phyloP scores from a whole-genome alignment of 1,140 invertebrate species.

The Campoletis sonorensis region DNA sequence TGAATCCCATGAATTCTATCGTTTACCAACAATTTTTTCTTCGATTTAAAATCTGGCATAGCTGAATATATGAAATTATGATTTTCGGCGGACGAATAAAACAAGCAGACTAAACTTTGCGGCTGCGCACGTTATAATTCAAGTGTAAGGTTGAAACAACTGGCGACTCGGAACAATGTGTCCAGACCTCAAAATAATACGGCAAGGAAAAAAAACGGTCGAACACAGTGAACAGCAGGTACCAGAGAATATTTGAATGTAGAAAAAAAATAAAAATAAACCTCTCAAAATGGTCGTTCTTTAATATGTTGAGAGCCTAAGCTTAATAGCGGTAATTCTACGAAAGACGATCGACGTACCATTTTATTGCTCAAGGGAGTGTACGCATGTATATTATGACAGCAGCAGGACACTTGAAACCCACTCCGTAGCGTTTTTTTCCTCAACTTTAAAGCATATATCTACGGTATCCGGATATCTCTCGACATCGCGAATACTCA shows the following conservation, averaged over 20 bases:
- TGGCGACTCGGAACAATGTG: no score
- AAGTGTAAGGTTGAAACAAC: no score
- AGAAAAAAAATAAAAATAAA: background rate
- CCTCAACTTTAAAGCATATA: background rate
- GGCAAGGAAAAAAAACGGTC: no score
- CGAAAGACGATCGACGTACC: background rate
- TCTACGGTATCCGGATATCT: constrained; percentile 22
- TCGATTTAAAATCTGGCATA: no score
- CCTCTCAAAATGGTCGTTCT: background rate
- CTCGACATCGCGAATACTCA: constrained; percentile 3
- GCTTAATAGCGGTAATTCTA: background rate
- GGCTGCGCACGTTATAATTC: no score
- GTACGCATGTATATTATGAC: background rate
- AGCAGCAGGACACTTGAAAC: background rate
- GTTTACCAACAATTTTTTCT: no score
- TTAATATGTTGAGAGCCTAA: background rate
- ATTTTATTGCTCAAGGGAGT: constrained; percentile 11
- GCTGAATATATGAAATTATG: no score
- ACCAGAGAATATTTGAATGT: background rate
- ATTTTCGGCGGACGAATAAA: no score
- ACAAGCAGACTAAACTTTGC: no score
- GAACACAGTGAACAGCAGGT: no score
- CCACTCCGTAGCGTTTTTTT: background rate
- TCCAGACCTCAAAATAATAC: background rate
- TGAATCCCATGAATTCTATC: no score